Conservation (phyloP, 2,888 invertebrate species). For the Aphrophora alni region DNA sequence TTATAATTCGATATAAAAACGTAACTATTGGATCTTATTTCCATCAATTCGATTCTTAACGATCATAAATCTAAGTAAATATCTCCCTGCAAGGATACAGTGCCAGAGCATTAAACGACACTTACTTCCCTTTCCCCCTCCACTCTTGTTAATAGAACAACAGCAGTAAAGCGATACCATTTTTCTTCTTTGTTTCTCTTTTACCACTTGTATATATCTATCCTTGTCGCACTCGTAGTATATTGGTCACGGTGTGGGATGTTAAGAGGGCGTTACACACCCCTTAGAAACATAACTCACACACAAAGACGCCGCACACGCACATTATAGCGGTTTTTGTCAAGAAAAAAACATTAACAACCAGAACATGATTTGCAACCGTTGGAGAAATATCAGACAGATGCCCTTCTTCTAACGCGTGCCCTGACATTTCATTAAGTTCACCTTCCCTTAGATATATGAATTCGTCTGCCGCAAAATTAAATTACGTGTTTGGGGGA, state of each 20-base stretch:
- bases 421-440: conserved; percentile 35
- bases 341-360: neutral
- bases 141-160: neutral
- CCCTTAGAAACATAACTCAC: conserved; percentile 24
- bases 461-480: neutral
- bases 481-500: neutral
- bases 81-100: no score
- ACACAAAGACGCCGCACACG: conserved; percentile 27
- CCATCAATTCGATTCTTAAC: no score
- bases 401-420: conserved; percentile 18
- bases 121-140: no score
- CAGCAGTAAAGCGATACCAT: neutral
- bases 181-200: neutral
- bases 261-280: conserved; percentile 4
- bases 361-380: neutral
- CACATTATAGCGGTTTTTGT: conserved; percentile 24
- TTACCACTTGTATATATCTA: neutral
- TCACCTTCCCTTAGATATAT: neutral
- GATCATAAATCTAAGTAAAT: no score
- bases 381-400: neutral
- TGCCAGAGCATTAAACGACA: neutral
- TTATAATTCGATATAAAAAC: no score
- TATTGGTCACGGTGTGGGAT: neutral
- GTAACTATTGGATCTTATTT: no score
- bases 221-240: neutral